Conservation (phyloP, 2,797 vertebrate genomes). For the Eulemur rubriventer region DNA sequence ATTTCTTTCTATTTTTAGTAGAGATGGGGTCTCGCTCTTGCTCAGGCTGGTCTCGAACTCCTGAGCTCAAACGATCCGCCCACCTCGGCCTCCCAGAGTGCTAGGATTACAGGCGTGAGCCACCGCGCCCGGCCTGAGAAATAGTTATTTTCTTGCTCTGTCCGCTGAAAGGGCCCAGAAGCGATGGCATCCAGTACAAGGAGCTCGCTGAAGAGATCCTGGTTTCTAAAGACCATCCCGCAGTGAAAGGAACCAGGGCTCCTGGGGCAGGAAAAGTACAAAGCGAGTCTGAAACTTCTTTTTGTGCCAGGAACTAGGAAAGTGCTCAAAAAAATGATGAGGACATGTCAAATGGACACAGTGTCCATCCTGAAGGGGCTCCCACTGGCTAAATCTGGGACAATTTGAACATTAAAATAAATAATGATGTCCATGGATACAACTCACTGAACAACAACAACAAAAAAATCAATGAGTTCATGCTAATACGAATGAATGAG, state of each 20-base stretch:
- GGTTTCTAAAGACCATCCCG: background rate
- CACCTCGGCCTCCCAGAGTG: too few species aligned
- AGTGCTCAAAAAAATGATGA: background rate
- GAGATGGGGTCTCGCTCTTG: too few species aligned
- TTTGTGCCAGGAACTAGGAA: background rate
- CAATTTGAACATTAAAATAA: background rate
- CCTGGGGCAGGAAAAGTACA: background rate
- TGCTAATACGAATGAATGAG: background rate
- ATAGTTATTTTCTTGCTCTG: background rate
- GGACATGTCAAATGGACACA: background rate
- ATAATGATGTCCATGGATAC: background rate
- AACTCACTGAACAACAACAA: background rate
- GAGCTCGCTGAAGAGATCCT: background rate
- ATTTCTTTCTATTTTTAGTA: too few species aligned
- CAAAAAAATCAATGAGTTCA: background rate
- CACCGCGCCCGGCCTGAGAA: too few species aligned
- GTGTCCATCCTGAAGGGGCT: background rate
- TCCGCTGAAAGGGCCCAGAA: background rate
- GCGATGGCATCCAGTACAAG: background rate
- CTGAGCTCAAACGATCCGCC: too few species aligned
- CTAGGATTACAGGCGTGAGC: too few species aligned
- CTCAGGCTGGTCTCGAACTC: too few species aligned
- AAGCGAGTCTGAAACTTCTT: background rate
- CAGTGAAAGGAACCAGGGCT: background rate
- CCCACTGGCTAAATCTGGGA: background rate